Evolutionary conservation across 2,797 vertebrate species (phyloP).

Genomic region (Sebastes matsubarae): DNA sequence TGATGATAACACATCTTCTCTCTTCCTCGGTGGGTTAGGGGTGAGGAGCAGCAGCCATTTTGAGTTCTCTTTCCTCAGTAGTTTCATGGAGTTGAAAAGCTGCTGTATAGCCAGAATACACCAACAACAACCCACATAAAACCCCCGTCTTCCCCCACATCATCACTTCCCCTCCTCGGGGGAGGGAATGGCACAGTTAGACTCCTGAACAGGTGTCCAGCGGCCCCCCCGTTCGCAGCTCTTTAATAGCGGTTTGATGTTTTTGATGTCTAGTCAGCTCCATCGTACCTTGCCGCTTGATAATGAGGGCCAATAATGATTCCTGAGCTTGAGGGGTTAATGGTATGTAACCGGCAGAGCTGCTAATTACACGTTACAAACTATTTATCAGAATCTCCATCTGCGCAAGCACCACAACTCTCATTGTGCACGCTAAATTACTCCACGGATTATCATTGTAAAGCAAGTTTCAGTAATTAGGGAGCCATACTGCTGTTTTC

Average conservation of each 20-base stretch:
- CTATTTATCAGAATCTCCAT: conserved; percentile 99
- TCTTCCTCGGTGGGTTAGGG: too few relatives aligned
- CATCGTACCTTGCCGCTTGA: conserved; percentile 97
- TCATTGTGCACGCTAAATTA: conserved; percentile 99
- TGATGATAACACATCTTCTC: too few relatives aligned
- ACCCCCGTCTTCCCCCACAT: conserved; percentile 58
- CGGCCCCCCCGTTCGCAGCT: conserved; percentile 58
- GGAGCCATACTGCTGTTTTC: conserved; percentile 91
- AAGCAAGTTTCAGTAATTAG: conserved; percentile 99
- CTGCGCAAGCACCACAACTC: conserved; percentile 91
- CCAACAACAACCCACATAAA: conserved; percentile 64
- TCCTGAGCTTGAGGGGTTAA: conserved; percentile 99
- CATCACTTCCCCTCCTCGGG: conserved; percentile 72
- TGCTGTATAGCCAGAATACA: conserved; percentile 45
- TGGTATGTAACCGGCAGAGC: conserved; percentile 98
- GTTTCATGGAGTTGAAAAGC: conserved; percentile 30
- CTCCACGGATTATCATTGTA: conserved; percentile 99
- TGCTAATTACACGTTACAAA: conserved; percentile 99
- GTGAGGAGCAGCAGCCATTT: conserved; percentile 48
- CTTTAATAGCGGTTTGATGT: conserved; percentile 80
- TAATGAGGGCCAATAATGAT: conserved; percentile 98
- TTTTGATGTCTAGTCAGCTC: conserved; percentile 98
- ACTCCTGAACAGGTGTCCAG: conserved; percentile 86
- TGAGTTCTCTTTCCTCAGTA: conserved; percentile 6
- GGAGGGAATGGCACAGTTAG: conserved; percentile 78